Conservation (phyloP, 2,797 vertebrate genomes). For the Gallinago solitaria region DNA sequence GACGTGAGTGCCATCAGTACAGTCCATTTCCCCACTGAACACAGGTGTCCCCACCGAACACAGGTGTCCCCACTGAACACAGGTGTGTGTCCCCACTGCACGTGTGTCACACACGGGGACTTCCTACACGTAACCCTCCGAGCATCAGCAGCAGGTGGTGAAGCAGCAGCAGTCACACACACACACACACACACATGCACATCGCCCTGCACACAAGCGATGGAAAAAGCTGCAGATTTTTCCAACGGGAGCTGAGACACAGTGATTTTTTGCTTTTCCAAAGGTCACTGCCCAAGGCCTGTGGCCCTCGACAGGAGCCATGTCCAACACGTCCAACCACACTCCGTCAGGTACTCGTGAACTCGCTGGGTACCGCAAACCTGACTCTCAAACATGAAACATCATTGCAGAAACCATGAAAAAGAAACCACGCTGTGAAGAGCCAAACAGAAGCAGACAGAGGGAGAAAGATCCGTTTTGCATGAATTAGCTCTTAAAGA, state of each 20-base stretch:
- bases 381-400: background rate
- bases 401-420: background rate
- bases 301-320: background rate
- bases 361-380: background rate
- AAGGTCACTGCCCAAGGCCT: background rate
- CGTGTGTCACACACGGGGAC: background rate
- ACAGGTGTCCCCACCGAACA: background rate
- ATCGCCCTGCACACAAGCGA: background rate
- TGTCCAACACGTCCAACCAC: background rate
- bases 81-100: background rate
- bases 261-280: background rate
- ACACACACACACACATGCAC: fast-evolving
- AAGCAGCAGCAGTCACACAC: background rate
- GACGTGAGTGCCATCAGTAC: background rate
- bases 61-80: background rate
- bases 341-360: background rate
- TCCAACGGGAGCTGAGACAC: background rate
- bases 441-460: background rate
- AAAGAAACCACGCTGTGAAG: background rate
- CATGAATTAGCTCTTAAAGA: background rate
- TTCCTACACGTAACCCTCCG: background rate
- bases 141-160: background rate
- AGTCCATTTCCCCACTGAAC: no score
- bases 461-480: background rate
- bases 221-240: background rate